Evolutionary conservation across 2,888 invertebrate genomes (phyloP).

Genomic region (Drosophila formosana): DNA sequence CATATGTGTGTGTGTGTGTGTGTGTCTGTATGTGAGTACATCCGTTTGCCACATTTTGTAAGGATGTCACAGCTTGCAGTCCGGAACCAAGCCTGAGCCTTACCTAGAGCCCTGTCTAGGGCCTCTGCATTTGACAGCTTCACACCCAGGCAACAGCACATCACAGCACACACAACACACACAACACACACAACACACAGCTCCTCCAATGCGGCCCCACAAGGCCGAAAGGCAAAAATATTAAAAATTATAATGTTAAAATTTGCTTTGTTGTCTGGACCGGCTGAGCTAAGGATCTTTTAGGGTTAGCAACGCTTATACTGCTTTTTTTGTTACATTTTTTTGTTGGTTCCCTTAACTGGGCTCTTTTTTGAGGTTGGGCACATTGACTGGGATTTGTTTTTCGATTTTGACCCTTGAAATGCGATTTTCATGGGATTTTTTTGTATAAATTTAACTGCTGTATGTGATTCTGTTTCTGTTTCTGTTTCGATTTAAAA

Average conservation of each 20-base stretch:
- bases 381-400: constrained; percentile 62
- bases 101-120: constrained; percentile 63
- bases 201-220: constrained; percentile 23
- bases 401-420: constrained; percentile 67
- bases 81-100: constrained; percentile 55
- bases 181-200: constrained; percentile 27
- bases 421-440: constrained; percentile 75
- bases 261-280: constrained; percentile 67
- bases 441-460: constrained; percentile 51
- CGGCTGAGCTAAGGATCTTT: constrained; percentile 57
- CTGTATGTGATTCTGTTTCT: constrained; percentile 40
- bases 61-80: constrained; percentile 76
- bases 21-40: constrained; percentile 39
- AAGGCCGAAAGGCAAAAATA: constrained; percentile 71
- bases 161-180: constrained; percentile 6
- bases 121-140: constrained; percentile 76
- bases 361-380: constrained; percentile 39
- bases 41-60: constrained; percentile 69
- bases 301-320: constrained; percentile 51
- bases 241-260: constrained; percentile 79
- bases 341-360: constrained; percentile 27
- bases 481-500: constrained; percentile 27
- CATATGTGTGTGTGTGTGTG: constrained; percentile 13
- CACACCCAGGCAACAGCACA: constrained; percentile 61
- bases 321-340: constrained; percentile 16